A percentile compares a stretch with the other conserved stretches of the same genome.
These are phyloP conservation scores for Calliphora vomitoria DNA, from an alignment of 2,888 invertebrate genomes.

Conservation along the genomic window DNA sequence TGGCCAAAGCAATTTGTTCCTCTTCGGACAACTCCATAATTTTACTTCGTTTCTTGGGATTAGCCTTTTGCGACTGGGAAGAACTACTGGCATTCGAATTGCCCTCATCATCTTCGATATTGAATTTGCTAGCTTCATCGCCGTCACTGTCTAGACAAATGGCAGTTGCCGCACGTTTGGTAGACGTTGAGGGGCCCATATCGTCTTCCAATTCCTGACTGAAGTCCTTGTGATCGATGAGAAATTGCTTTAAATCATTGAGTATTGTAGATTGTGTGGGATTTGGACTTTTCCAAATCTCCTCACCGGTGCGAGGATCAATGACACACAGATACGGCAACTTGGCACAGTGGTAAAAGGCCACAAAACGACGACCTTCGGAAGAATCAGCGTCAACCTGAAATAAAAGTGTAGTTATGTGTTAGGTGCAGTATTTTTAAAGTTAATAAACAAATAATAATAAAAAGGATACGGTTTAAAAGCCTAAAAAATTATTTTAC, in stretches of 20 bases:
- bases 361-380: slow-evolving; percentile 87
- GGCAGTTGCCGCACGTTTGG: slow-evolving; percentile 72
- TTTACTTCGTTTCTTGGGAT: slow-evolving; percentile 78
- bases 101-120: slow-evolving; percentile 66
- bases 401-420: not conserved
- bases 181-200: slow-evolving; percentile 79
- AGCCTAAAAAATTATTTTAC: not conserved
- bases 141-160: slow-evolving; percentile 75
- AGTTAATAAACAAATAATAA: too few species aligned
- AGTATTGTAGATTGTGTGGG: slow-evolving; percentile 80
- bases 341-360: slow-evolving; percentile 87
- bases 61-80: slow-evolving; percentile 54
- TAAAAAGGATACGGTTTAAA: not conserved
- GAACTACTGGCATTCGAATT: slow-evolving; percentile 62
- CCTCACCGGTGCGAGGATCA: slow-evolving; percentile 89
- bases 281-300: slow-evolving; percentile 83
- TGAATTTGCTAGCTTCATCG: slow-evolving; percentile 71
- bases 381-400: slow-evolving; percentile 83
- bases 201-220: slow-evolving; percentile 75
- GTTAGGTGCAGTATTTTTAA: too few species aligned
- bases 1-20: slow-evolving; percentile 83
- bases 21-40: slow-evolving; percentile 82
- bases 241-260: slow-evolving; percentile 78
- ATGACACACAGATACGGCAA: slow-evolving; percentile 88
- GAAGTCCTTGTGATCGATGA: slow-evolving; percentile 80